These are phyloP conservation scores for Oplegnathus fasciatus DNA, from an alignment of 2,113 vertebrate species.

Conservation along the genomic window DNA sequence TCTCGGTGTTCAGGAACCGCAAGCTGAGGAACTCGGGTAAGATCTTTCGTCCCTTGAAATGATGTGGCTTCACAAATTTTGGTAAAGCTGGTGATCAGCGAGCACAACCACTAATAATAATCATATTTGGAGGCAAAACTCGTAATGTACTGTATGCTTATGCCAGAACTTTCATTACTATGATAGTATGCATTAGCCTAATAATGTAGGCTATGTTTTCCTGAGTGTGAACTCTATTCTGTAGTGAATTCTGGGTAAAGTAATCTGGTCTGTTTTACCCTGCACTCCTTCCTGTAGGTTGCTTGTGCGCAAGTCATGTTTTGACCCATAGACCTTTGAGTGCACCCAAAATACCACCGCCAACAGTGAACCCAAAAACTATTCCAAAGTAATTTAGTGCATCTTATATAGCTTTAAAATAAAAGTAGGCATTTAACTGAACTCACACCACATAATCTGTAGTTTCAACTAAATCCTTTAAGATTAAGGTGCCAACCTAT, in stretches of 20 bases:
- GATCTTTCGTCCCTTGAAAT: constrained; percentile 28
- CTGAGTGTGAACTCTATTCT: not conserved
- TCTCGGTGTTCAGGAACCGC: constrained; percentile 91
- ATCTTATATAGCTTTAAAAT: not conserved
- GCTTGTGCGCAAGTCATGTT: not conserved
- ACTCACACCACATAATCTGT: not conserved
- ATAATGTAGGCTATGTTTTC: not conserved
- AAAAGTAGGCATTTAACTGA: not conserved
- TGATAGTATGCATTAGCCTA: not conserved
- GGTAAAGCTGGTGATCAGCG: not conserved
- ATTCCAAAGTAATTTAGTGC: not conserved
- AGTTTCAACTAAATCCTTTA: not conserved
- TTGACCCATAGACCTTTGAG: constrained; percentile 23
- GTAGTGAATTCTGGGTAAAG: not conserved
- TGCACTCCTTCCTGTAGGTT: not conserved
- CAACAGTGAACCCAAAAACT: not conserved
- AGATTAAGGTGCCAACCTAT: not conserved
- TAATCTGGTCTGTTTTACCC: not conserved
- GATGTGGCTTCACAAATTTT: not conserved
- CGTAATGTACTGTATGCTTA: too few species aligned
- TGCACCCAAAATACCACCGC: not conserved
- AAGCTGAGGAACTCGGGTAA: constrained; percentile 92
- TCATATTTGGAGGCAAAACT: not conserved
- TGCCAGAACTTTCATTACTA: not conserved
- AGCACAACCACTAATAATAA: not conserved